Evolutionary conservation across 2,113 vertebrate species (phyloP).

Genomic region (Malurus alboscapulatus): DNA sequence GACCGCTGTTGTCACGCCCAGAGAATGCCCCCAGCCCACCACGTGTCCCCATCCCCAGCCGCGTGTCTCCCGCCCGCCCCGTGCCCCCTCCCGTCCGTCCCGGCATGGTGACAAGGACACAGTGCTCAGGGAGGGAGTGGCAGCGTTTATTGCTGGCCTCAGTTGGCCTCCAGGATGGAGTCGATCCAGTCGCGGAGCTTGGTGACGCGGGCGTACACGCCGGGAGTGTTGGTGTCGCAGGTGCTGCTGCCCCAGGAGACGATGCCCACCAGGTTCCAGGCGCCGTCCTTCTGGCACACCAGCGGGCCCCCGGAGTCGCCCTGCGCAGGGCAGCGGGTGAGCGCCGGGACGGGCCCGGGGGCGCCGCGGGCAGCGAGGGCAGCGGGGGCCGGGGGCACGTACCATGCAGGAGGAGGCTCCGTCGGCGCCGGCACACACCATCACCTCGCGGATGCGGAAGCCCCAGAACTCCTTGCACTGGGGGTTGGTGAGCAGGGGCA

Average conservation of each 20-base stretch:
- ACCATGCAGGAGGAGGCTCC: conserved; percentile 88
- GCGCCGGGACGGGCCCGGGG: background rate
- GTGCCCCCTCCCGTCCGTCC: rapidly evolving
- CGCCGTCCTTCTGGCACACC: conserved; percentile 75
- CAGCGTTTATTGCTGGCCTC: background rate
- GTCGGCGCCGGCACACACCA: conserved; percentile 84
- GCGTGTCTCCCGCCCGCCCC: rapidly evolving
- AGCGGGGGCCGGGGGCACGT: background rate
- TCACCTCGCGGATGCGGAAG: conserved; percentile 67
- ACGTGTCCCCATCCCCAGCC: rapidly evolving
- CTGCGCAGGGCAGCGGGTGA: conserved; percentile 54
- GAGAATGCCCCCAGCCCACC: background rate
- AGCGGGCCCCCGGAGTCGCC: conserved; percentile 84
- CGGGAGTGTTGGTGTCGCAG: conserved; percentile 59
- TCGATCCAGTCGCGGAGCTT: conserved; percentile 75
- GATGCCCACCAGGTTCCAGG: conserved; percentile 83
- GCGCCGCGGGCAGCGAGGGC: background rate
- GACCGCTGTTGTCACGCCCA: background rate
- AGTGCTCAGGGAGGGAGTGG: background rate
- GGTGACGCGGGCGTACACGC: conserved; percentile 79
- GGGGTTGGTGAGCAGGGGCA: conserved; percentile 80
- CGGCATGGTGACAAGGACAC: background rate
- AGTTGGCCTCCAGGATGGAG: conserved; percentile 73
- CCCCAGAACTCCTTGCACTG: conserved; percentile 80
- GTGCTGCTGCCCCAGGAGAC: conserved; percentile 82